A percentile compares a stretch with the other conserved stretches of the same genome.
phyloP scores from a whole-genome alignment of 2,113 vertebrate genomes.

The Hydropotes inermis region DNA sequence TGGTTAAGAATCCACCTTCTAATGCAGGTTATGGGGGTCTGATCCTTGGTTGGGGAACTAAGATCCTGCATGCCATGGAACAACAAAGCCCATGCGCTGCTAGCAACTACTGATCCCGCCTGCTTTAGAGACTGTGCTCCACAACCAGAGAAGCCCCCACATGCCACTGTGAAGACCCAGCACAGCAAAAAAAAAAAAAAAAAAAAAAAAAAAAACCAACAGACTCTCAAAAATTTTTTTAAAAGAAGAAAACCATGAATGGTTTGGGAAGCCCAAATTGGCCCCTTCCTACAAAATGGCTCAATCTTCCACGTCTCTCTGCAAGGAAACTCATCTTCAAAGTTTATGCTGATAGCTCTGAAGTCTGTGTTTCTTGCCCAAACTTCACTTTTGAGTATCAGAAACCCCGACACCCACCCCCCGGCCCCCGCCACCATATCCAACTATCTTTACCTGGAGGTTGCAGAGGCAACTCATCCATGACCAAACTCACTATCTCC shows the following conservation, averaged over 20 bases:
- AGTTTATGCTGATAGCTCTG: neutral
- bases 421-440: neutral
- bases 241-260: neutral
- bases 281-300: neutral
- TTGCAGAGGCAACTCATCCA: neutral
- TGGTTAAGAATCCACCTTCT: neutral
- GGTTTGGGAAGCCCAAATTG: neutral
- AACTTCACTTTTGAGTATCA: neutral
- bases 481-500: neutral
- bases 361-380: neutral
- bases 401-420: fast-evolving
- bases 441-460: neutral
- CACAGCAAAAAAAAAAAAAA: neutral
- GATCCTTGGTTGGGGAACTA: neutral
- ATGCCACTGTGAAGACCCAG: neutral
- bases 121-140: neutral
- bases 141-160: neutral
- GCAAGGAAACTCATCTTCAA: neutral
- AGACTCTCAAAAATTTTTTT: neutral
- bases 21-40: neutral
- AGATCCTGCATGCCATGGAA: neutral
- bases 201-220: neutral
- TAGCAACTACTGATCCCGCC: neutral
- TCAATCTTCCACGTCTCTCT: neutral
- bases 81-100: neutral